Base-by-base conservation (phyloP, 2,888 invertebrate species). In the Pyrochroa serraticornis region DNA sequence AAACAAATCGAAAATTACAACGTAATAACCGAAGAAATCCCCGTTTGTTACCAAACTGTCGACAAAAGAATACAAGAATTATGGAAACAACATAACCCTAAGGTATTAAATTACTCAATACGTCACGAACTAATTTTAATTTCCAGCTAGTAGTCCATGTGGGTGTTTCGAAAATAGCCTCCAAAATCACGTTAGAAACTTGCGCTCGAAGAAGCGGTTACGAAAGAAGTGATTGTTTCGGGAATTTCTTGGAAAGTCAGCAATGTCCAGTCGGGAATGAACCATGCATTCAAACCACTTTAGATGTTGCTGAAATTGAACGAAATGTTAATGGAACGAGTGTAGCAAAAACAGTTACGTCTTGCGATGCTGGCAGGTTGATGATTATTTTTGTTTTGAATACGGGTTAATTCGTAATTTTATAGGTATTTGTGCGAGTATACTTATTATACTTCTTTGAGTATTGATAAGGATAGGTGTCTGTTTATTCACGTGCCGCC, bases 401-500 rank as follows among this genome's bases (percentile, higher is more conserved):
- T 12, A 9, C 52, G 41, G 39, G 14, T 44, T 49, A 43, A 41
- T 49, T 34, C 51, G 33, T 46, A 59, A 52, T 34, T 22, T 56
- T 82, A 10, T 76, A 87, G 91, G 77, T 94, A 87, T 75, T 80
- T 93, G 2, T 94, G 93, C 76, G 93, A 93, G 78, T 94, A 89
- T 77, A 89, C 85, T 48, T 93, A 87, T 80, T 93, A 88, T 80
- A 85, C 86, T 14, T 93, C 93, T 0, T 81, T 93, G 34, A 83
- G 83, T 65, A 82, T 87, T 13, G 83, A 89, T 79, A 79, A 80
- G 50, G 73, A 77, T 0, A 81, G 85, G 51, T 83, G 87, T 1
- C 78, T 92, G 8, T 93, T 94, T 75, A 82, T 93, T 10, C 93
- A 94, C 75, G 92, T 94, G 1, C 93, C 94, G 0, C 85, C 87